phyloP scores from a whole-genome alignment of 2,888 invertebrate genomes.

The Drosophila vallismaia region DNA sequence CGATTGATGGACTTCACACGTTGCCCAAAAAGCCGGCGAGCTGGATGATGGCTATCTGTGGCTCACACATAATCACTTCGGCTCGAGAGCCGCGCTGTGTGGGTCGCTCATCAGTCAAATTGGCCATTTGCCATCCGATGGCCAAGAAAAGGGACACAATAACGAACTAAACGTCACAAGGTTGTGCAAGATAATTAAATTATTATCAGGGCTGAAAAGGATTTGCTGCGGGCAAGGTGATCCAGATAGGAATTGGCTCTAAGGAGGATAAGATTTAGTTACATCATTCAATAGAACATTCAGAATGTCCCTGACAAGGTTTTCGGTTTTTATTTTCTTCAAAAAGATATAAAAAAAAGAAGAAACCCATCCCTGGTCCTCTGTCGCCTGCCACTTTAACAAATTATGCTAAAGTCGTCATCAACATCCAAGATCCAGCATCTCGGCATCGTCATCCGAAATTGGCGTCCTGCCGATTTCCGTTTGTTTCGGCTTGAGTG shows the following conservation, averaged over 20 bases:
- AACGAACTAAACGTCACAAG: slow-evolving; percentile 37
- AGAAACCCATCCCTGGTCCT: slow-evolving; percentile 27
- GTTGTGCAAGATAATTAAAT: slow-evolving; percentile 13
- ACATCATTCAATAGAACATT: background rate
- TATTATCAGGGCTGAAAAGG: slow-evolving; percentile 40
- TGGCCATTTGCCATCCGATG: slow-evolving; percentile 54
- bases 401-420: slow-evolving; percentile 61
- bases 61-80: slow-evolving; percentile 42
- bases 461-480: slow-evolving; percentile 74
- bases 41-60: slow-evolving; percentile 67
- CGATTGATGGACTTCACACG: slow-evolving; percentile 81
- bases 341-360: background rate
- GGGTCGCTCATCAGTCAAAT: slow-evolving; percentile 79
- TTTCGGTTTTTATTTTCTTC: too few species aligned
- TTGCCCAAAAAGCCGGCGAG: slow-evolving; percentile 45
- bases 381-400: slow-evolving; percentile 48
- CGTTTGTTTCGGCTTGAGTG: slow-evolving; percentile 66
- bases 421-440: slow-evolving; percentile 11
- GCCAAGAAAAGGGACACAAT: slow-evolving; percentile 40
- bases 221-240: background rate
- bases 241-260: background rate
- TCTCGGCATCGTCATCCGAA: slow-evolving; percentile 17
- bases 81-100: slow-evolving; percentile 64
- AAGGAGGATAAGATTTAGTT: background rate
- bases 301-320: too few species aligned